Evolutionary conservation across 2,113 vertebrate species (phyloP).

Genomic region (Enhydra lutris): DNA sequence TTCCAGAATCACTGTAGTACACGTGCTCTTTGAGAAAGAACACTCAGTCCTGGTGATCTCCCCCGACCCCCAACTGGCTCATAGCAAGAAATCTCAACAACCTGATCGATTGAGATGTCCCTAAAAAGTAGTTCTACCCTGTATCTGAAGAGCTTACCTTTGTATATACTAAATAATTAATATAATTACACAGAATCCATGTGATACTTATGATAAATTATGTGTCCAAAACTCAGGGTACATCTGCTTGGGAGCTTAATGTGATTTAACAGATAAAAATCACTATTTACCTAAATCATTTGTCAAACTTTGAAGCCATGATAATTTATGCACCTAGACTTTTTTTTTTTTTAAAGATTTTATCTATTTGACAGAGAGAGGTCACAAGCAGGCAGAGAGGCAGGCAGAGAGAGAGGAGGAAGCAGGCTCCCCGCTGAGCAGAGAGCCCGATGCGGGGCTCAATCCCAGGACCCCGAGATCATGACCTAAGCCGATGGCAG

Average conservation of each 20-base stretch:
- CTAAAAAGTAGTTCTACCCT: constrained; percentile 51
- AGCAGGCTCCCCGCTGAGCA: too few relatives aligned
- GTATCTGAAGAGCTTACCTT: constrained; percentile 55
- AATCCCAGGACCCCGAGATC: too few relatives aligned
- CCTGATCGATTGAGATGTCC: constrained; percentile 17
- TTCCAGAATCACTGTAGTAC: neutral
- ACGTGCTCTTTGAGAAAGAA: neutral
- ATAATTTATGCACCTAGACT: constrained; percentile 64
- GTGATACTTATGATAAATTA: constrained; percentile 67
- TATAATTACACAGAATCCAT: constrained; percentile 60
- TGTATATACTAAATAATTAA: constrained; percentile 74
- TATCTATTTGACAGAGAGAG: too few relatives aligned
- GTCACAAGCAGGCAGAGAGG: too few relatives aligned
- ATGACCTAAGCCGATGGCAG: too few relatives aligned
- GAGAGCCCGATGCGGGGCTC: too few relatives aligned
- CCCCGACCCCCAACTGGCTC: neutral
- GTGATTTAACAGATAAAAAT: constrained; percentile 76
- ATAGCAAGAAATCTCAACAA: constrained; percentile 33
- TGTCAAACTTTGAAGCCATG: constrained; percentile 71
- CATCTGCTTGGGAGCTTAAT: constrained; percentile 58
- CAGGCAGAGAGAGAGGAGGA: too few relatives aligned
- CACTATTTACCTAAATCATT: constrained; percentile 67
- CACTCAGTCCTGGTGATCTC: neutral
- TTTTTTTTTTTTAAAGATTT: too few relatives aligned
- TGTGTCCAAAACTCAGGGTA: constrained; percentile 46